These are phyloP conservation scores for Autographa gamma DNA, from an alignment of 2,888 invertebrate species.

Conservation along the genomic window DNA sequence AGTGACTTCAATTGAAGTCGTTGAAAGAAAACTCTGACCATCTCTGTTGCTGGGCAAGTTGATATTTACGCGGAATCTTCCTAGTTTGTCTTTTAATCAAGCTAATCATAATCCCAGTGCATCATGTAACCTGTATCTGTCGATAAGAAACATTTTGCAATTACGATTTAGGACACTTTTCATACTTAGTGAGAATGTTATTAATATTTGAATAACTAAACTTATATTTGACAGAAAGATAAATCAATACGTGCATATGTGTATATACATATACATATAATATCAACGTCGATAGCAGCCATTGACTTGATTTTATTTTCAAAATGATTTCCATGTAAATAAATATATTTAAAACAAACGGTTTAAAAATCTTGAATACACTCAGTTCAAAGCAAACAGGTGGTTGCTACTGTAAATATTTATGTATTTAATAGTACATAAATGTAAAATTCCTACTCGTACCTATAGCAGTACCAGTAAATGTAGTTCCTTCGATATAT, in stretches of 20 bases:
- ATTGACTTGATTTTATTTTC: no score
- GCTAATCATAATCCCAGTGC: slow-evolving; percentile 26
- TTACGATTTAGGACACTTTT: slow-evolving; percentile 21
- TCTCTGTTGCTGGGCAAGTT: no score
- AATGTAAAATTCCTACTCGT: slow-evolving; percentile 12
- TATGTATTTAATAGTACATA: slow-evolving; percentile 33
- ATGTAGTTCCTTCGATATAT: background rate
- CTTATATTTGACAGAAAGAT: no score
- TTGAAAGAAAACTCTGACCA: no score
- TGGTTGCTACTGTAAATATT: slow-evolving; percentile 31
- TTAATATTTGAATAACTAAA: no score
- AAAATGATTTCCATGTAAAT: background rate
- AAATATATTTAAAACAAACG: slow-evolving; percentile 1
- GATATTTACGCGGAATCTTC: slow-evolving; percentile 8
- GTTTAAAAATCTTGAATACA: slow-evolving; percentile 24
- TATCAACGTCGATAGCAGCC: no score
- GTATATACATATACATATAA: no score
- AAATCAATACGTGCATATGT: no score
- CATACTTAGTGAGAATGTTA: background rate
- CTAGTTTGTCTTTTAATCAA: slow-evolving; percentile 26
- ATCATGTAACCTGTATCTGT: slow-evolving; percentile 35
- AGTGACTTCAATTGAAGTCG: no score
- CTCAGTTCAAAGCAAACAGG: slow-evolving; percentile 30
- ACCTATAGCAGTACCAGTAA: background rate
- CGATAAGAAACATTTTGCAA: slow-evolving; percentile 17